A percentile compares a stretch with the other conserved stretches of the same genome.
These are phyloP conservation scores for Holotrichia oblita DNA, from an alignment of 1,140 invertebrate species.

Conservation along the genomic window DNA sequence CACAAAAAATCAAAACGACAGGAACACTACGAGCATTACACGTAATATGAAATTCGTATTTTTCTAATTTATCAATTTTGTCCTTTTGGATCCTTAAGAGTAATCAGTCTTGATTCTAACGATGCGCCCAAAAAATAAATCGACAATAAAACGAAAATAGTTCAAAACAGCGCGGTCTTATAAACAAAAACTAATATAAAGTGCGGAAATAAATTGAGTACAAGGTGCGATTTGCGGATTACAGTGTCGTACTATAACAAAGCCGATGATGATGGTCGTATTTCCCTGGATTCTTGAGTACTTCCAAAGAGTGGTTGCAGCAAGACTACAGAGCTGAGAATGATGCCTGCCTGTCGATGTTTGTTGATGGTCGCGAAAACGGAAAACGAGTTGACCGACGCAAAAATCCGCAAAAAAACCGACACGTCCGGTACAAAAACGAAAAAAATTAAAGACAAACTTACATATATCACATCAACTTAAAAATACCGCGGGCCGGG, in stretches of 20 bases:
- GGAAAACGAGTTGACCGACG: constrained; percentile 24
- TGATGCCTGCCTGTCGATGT: background rate
- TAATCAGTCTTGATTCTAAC: constrained; percentile 51
- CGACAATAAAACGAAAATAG: background rate
- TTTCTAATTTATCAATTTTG: background rate
- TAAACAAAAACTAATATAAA: background rate
- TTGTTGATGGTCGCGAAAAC: constrained; percentile 16
- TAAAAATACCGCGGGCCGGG: constrained; percentile 46
- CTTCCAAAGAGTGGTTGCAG: background rate
- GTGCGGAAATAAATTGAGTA: constrained; percentile 9
- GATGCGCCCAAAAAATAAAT: background rate
- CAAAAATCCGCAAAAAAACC: too few relatives aligned
- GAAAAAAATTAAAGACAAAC: constrained; percentile 41
- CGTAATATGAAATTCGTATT: background rate
- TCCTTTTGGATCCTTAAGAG: constrained; percentile 46
- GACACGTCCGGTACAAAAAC: constrained; percentile 37
- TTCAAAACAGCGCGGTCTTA: background rate
- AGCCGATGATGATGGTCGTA: background rate
- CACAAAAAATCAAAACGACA: background rate
- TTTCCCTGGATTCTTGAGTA: background rate
- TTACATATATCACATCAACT: constrained; percentile 42
- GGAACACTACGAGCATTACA: background rate
- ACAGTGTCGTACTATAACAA: background rate
- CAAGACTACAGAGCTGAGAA: background rate
- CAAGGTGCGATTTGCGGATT: constrained; percentile 24